Evolutionary conservation across 2,888 invertebrate species (phyloP).

Genomic region (Ochropleura leucogaster): DNA sequence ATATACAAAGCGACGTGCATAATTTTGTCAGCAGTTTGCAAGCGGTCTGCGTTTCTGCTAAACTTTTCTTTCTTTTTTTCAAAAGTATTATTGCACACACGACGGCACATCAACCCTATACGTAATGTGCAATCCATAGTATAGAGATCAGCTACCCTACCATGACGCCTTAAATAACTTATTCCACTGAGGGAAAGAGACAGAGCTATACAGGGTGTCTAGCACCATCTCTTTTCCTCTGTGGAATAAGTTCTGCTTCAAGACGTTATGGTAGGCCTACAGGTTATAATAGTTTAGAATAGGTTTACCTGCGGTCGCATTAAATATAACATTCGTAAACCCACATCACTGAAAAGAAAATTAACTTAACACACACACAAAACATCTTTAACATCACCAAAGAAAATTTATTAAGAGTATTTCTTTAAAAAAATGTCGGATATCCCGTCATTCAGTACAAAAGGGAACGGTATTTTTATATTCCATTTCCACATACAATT

Average conservation of each 20-base stretch:
- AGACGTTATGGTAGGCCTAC: too few species aligned
- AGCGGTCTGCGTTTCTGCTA: neutral
- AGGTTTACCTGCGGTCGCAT: too few species aligned
- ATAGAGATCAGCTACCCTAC: too few species aligned
- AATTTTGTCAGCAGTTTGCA: neutral
- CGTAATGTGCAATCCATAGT: too few species aligned
- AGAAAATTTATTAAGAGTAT: slow-evolving; percentile 61
- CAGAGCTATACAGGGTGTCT: too few species aligned
- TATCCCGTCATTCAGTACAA: slow-evolving; percentile 64
- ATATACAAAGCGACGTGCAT: neutral
- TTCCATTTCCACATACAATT: slow-evolving; percentile 73
- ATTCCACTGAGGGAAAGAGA: too few species aligned
- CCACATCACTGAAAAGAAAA: slow-evolving; percentile 8
- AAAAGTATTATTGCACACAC: neutral
- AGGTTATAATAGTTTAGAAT: too few species aligned
- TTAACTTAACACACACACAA: slow-evolving; percentile 7
- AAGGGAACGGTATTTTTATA: slow-evolving; percentile 69
- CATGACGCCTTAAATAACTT: too few species aligned
- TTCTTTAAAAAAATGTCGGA: slow-evolving; percentile 62
- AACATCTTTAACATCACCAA: slow-evolving; percentile 25
- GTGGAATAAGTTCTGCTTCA: too few species aligned
- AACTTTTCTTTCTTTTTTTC: neutral
- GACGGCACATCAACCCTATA: too few species aligned
- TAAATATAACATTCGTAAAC: neutral
- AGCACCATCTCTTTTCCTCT: too few species aligned